A percentile compares a stretch with the other conserved stretches of the same genome.
phyloP scores from a whole-genome alignment of 2,113 vertebrate species.

The Pangasianodon hypophthalmus region DNA sequence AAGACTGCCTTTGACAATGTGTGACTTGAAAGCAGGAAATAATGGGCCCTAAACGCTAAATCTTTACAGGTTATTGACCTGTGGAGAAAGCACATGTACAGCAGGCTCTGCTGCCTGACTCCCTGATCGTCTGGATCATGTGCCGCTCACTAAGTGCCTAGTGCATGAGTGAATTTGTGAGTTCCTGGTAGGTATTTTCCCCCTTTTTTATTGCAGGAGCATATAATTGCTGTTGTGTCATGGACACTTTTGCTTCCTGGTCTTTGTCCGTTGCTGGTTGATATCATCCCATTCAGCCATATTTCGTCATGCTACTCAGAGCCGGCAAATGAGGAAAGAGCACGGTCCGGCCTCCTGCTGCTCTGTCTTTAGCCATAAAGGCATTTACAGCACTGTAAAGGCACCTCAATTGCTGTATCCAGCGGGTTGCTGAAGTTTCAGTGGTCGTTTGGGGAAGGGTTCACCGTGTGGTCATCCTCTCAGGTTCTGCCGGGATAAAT shows the following conservation, averaged over 20 bases:
- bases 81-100: conserved; percentile 49
- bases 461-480: conserved; percentile 67
- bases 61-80: conserved; percentile 77
- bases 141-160: neutral
- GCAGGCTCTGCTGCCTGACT: conserved; percentile 50
- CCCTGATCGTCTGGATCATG: conserved; percentile 16
- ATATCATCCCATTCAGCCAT: conserved; percentile 23
- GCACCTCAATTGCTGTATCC: conserved; percentile 67
- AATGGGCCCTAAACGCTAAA: conserved; percentile 77
- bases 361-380: conserved; percentile 64
- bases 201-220: conserved; percentile 10
- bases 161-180: conserved; percentile 25
- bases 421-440: conserved; percentile 62
- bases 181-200: conserved; percentile 8
- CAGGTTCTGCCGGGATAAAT: conserved; percentile 53
- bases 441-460: conserved; percentile 64
- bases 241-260: conserved; percentile 16
- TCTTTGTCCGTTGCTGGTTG: conserved; percentile 8
- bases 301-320: conserved; percentile 28
- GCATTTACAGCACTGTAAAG: conserved; percentile 74
- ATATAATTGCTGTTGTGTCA: conserved; percentile 5
- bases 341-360: conserved; percentile 54
- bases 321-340: conserved; percentile 23
- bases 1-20: conserved; percentile 72
- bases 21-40: conserved; percentile 79